Percentiles rank a stretch among this genome's conserved stretches.
Conservation (phyloP, 2,888 invertebrate species). For the Tetranychus truncatus region DNA sequence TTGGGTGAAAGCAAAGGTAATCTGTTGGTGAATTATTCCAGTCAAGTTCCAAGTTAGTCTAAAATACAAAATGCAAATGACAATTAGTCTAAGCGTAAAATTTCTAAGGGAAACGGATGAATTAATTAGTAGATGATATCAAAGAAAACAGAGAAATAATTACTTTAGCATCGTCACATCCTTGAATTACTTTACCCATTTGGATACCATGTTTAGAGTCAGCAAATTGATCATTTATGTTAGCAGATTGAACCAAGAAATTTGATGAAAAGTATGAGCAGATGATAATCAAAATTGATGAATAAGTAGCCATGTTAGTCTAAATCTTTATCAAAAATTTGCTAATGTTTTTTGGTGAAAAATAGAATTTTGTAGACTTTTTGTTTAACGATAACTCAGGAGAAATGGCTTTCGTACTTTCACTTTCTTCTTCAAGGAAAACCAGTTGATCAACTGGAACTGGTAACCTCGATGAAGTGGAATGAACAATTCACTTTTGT, state of each 20-base stretch:
- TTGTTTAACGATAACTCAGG: not conserved
- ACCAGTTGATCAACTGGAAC: slow-evolving; percentile 1
- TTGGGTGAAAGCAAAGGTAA: slow-evolving; percentile 44
- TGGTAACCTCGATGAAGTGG: not conserved
- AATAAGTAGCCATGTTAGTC: not conserved
- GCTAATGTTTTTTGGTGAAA: no score
- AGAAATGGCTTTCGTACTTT: not conserved
- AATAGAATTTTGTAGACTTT: not conserved
- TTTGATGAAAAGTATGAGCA: not conserved
- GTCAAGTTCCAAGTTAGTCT: slow-evolving; percentile 40
- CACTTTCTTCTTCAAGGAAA: not conserved
- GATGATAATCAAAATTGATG: not conserved
- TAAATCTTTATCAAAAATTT: not conserved
- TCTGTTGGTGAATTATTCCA: slow-evolving; percentile 42
- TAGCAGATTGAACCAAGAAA: not conserved
- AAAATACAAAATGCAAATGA: not conserved
- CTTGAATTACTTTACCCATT: slow-evolving; percentile 40
- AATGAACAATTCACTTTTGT: not conserved
- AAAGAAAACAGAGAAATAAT: not conserved
- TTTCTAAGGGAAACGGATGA: not conserved
- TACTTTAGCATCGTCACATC: slow-evolving; percentile 51
- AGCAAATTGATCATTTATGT: not conserved
- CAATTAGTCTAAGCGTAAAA: not conserved
- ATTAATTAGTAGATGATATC: not conserved
- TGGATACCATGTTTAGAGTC: slow-evolving; percentile 30